Evolutionary conservation across 2,113 vertebrate genomes (phyloP), one percentile per base, ranked within the genome.

Genomic region (Cyprinodon brontotheroides): DNA sequence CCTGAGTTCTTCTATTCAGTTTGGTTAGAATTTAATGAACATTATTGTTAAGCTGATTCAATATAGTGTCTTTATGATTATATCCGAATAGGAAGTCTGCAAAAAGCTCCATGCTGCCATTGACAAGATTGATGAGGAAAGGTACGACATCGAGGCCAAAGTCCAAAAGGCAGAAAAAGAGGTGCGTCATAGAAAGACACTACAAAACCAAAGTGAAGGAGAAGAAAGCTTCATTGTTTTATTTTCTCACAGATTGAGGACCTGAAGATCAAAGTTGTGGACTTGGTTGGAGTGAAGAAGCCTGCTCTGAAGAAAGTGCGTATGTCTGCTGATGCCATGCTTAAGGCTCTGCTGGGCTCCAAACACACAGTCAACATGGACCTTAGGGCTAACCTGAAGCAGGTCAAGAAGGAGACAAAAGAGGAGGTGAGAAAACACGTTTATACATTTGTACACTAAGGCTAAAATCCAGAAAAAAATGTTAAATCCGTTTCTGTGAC

Each of bases 281-380:
- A 92, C 22, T 76, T 92, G 82, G 79, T 36, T 7, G 92, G 92
- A 0, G 90, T 93, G 64, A 92, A 93, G 90, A 93, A 93, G 36
- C 92, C 92, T 0, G 92, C 91, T 0, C 89, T 92, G 89, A 93
- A 81, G 88, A 93, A 91, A 39, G 92, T 93, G 0, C 91, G 92
- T 4, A 91, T 93, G 92, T 93, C 92, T 0, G 90, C 92, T 4
- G 91, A 92, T 67, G n/a, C 87, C 67, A 93, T 93, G 92, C 81
- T 93, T 65, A 72, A 89, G 61, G 92, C 92, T 39, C 91, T 93
- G 86, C 88, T 93, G 93, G 96, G 96, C 84, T 96, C 96, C 88
- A 98, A 98, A 78, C 97, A 98, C 94, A 98, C 95, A 60, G 96
- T 97, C 87, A 95, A 92, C 94, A 96, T 98, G 96, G 97, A 98